Conservation (phyloP, 1,140 invertebrate genomes). For the Vanessa atalanta region DNA sequence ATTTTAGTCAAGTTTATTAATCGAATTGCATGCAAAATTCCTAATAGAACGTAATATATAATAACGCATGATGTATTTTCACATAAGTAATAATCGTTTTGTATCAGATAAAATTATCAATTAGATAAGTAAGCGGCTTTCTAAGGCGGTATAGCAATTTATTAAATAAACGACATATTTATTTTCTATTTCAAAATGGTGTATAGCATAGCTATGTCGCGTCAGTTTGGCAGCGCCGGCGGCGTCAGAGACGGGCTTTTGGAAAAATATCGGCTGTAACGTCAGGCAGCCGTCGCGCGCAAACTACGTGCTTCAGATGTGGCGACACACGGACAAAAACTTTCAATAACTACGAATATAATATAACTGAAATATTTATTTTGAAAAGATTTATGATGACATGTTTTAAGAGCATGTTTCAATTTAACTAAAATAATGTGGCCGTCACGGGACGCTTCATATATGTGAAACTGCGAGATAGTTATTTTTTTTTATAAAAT, state of each 20-base stretch:
- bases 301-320: slow-evolving; percentile 41
- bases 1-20: too few species aligned
- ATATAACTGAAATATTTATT: too few species aligned
- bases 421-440: too few species aligned
- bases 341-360: neutral
- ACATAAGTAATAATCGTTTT: too few species aligned
- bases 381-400: too few species aligned
- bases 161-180: slow-evolving; percentile 16
- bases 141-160: neutral
- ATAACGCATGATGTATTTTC: too few species aligned
- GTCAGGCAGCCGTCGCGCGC: slow-evolving; percentile 36
- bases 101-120: neutral
- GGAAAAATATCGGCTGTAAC: slow-evolving; percentile 45
- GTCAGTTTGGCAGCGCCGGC: slow-evolving; percentile 41
- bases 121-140: neutral
- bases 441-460: too few species aligned
- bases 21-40: too few species aligned
- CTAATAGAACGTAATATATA: too few species aligned
- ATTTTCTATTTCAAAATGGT: slow-evolving; percentile 14
- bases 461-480: too few species aligned
- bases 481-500: too few species aligned
- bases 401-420: too few species aligned
- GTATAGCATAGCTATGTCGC: slow-evolving; percentile 32
- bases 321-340: slow-evolving; percentile 24
- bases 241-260: slow-evolving; percentile 23